Percentiles rank a stretch among this genome's conserved stretches.
phyloP scores from a whole-genome alignment of 2,797 vertebrate genomes.

The Pachyuromys duprasi region DNA sequence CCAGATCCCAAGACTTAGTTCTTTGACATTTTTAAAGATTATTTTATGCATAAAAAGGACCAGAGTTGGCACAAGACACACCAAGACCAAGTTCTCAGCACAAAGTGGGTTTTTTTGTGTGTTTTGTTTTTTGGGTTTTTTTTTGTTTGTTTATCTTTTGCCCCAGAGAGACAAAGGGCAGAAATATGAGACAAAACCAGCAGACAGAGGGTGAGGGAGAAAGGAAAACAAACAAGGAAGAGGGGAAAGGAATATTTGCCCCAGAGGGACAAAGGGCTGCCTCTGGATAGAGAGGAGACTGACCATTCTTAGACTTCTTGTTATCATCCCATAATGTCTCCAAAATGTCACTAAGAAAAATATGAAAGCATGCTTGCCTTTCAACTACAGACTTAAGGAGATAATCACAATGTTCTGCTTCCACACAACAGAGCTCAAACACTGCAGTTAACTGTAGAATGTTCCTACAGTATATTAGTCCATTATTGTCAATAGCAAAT shows the following conservation, averaged over 20 bases:
- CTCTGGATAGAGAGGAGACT: neutral
- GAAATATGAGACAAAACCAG: neutral
- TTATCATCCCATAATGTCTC: neutral
- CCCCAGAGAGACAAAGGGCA: neutral
- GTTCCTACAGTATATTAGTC: neutral
- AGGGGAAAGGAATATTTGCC: neutral
- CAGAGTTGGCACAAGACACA: neutral
- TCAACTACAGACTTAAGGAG: slow-evolving; percentile 49
- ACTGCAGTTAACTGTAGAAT: neutral
- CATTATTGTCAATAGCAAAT: slow-evolving; percentile 38
- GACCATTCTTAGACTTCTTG: neutral
- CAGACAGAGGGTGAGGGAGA: neutral
- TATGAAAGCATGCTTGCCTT: slow-evolving; percentile 17
- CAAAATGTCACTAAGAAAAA: slow-evolving; percentile 11
- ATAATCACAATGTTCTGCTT: slow-evolving; percentile 27
- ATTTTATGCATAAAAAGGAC: neutral
- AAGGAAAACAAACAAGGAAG: neutral
- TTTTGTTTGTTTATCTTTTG: no score
- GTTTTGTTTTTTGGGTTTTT: no score
- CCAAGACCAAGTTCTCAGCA: neutral
- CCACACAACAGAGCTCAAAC: slow-evolving; percentile 20
- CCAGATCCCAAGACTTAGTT: neutral
- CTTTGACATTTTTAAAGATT: neutral
- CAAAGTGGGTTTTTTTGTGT: neutral
- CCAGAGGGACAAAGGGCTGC: neutral